These are phyloP conservation scores for Sinocyclocheilus maitianheensis DNA, from an alignment of 2,113 vertebrate genomes.

Conservation along the genomic window DNA sequence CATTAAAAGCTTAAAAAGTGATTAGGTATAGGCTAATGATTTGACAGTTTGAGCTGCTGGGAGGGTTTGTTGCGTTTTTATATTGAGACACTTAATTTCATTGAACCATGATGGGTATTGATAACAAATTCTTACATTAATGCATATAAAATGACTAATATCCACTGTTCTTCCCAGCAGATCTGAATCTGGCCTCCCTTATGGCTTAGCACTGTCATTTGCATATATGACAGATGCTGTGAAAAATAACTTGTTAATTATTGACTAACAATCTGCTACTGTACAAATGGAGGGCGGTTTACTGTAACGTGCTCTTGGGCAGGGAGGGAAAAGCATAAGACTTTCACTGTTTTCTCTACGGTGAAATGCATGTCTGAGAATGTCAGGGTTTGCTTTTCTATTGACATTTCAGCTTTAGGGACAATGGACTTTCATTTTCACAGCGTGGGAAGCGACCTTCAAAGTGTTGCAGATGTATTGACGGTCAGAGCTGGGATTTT, in stretches of 20 bases:
- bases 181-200: neutral
- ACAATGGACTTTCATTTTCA: neutral
- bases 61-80: neutral
- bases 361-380: neutral
- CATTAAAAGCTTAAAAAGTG: neutral
- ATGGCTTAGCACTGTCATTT: neutral
- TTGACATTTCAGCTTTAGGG: neutral
- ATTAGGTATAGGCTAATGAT: neutral
- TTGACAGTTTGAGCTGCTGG: neutral
- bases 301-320: neutral
- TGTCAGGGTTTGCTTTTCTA: neutral
- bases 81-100: neutral
- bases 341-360: neutral
- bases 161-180: neutral
- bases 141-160: neutral
- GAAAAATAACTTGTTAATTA: constrained; percentile 63
- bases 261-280: constrained; percentile 69
- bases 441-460: neutral
- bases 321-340: neutral
- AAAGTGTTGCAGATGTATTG: neutral
- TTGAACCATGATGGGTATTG: neutral
- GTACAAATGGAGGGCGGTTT: constrained; percentile 14
- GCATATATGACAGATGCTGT: constrained; percentile 19
- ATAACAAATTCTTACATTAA: neutral
- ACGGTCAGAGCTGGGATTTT: neutral